Percentiles rank a stretch among this genome's conserved stretches.
phyloP scores from a whole-genome alignment of 1,140 invertebrate genomes.

The Copidosoma floridanum region DNA sequence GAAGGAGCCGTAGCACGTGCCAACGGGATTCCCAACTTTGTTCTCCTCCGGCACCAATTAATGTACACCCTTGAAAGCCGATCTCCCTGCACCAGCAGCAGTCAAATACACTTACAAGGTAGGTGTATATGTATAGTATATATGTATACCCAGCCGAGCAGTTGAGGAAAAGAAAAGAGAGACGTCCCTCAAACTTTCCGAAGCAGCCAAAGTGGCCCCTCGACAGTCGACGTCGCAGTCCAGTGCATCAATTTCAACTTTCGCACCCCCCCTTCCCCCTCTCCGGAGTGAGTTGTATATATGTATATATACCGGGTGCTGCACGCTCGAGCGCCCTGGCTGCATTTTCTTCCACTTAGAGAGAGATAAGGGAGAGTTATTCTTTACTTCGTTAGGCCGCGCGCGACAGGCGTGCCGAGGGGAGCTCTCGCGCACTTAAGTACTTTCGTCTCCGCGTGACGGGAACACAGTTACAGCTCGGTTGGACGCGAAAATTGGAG shows the following conservation, averaged over 20 bases:
- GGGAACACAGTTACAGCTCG: no score
- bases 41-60: no score
- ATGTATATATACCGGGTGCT: no score
- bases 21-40: no score
- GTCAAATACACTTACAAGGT: not conserved
- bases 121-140: not conserved
- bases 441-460: no score
- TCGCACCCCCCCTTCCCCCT: slow-evolving; percentile 28
- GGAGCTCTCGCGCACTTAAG: not conserved
- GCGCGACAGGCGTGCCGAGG: not conserved
- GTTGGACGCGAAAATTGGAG: no score
- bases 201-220: not conserved
- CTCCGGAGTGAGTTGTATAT: no score
- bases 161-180: no score
- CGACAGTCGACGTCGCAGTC: no score
- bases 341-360: slow-evolving; percentile 55
- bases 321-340: slow-evolving; percentile 10
- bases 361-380: slow-evolving; percentile 42
- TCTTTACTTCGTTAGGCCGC: slow-evolving; percentile 53
- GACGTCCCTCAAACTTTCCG: not conserved
- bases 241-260: slow-evolving; percentile 52
- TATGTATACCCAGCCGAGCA: no score
- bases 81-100: not conserved
- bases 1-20: no score
- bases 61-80: no score